Evolutionary conservation across 2,797 vertebrate species (phyloP), one percentile per base, ranked within the genome.

Genomic region (Periparus ater): DNA sequence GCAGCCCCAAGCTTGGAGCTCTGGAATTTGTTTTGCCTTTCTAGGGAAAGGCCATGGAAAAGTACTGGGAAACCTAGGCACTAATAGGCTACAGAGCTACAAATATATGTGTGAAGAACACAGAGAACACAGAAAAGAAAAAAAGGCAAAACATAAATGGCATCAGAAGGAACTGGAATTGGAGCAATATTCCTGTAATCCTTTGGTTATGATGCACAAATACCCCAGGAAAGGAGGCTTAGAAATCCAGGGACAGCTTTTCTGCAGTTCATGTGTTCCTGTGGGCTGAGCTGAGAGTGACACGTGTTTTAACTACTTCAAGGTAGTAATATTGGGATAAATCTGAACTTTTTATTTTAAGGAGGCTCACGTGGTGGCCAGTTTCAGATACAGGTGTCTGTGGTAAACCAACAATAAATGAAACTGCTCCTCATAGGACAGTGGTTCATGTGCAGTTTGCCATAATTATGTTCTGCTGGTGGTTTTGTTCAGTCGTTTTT

Each of bases 261-360:
- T 36, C 34, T 82, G 38, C 32, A 32, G 18, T 18, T n/a, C 1
- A 0, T 21, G 47, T 50, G 45, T 36, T 61, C 16, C 55, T 58
- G 13, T 30, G 45, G 36, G 36, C 9, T 44, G 42, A 27, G 7
- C 55, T 80, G 55, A 54, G 40, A 30, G 13, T 17, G 16, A 22
- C 53, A 22, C 14, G 6, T 0, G 0, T 58, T 71, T 51, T 26
- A 55, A 17, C 53, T 26, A 0, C 44, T 42, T 53, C 29, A 72
- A 11, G 47, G 11, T 17, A 29, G 16, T 4, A 27, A 27, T 11
- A 14, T 19, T 21, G 5, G 12, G 75, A 34, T 42, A 50, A 91
- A 78, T 7, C 10, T 4, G 20, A 75, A 11, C 4, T 23, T 77
- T 53, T 36, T 22, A 4, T 63, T 79, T 40, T n/a, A 23, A 85